phyloP scores from a whole-genome alignment of 1,140 invertebrate species.

The Zaprionus vittiger region DNA sequence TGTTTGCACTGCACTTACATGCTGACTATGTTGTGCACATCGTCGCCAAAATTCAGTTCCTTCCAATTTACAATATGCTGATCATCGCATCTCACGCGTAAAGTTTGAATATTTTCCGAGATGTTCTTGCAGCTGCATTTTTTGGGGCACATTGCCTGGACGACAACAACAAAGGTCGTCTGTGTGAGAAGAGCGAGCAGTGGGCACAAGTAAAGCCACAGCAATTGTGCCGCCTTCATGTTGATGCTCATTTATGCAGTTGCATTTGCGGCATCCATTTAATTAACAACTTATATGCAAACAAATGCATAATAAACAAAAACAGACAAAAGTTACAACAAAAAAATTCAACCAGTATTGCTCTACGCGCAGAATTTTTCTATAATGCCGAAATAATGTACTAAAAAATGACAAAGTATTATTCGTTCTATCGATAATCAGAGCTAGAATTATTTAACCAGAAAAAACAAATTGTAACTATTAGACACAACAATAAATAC shows the following conservation, averaged over 20 bases:
- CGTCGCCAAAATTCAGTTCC: constrained; percentile 84
- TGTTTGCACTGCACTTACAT: constrained; percentile 77
- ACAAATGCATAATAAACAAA: constrained; percentile 71
- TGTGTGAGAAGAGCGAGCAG: constrained; percentile 23
- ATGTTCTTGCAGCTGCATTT: constrained; percentile 76
- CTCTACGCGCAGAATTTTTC: constrained; percentile 44
- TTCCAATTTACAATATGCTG: constrained; percentile 81
- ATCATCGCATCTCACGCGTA: constrained; percentile 85
- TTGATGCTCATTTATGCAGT: constrained; percentile 42
- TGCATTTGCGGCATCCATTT: constrained; percentile 55
- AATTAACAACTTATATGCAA: constrained; percentile 48
- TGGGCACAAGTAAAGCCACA: constrained; percentile 26
- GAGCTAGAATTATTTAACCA: not conserved
- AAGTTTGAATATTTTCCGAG: constrained; percentile 73
- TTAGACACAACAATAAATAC: too few species aligned
- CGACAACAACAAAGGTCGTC: constrained; percentile 32
- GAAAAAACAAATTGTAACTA: not conserved
- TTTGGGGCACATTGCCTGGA: constrained; percentile 62
- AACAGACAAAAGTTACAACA: constrained; percentile 67
- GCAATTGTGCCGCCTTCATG: constrained; percentile 53
- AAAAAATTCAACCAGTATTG: constrained; percentile 54
- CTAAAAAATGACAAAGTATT: constrained; percentile 30
- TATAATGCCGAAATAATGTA: constrained; percentile 8
- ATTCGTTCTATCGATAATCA: constrained; percentile 15
- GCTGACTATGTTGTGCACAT: constrained; percentile 83